Evolutionary conservation across 2,113 vertebrate species (phyloP).

Genomic region (Tringa solitaria): DNA sequence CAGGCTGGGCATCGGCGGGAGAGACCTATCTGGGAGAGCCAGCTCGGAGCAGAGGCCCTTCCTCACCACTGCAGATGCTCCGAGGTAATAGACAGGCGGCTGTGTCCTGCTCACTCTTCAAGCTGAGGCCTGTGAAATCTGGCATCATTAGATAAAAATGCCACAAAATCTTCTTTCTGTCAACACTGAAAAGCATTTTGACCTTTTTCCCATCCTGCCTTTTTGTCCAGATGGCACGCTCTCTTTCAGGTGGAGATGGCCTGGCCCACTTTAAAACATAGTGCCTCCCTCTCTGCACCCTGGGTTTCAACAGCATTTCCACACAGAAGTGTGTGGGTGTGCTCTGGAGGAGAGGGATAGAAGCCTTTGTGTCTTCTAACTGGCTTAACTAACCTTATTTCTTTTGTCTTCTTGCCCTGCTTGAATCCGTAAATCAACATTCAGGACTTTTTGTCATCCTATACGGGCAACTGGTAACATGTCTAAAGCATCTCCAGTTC

Average conservation of each 20-base stretch:
- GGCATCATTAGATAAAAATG: neutral
- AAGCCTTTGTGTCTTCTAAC: neutral
- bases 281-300: neutral
- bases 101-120: neutral
- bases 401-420: neutral
- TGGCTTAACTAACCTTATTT: conserved; percentile 21
- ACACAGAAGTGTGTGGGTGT: neutral
- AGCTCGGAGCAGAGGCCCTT: conserved; percentile 21
- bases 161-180: conserved; percentile 1
- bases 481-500: neutral
- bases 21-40: conserved; percentile 38
- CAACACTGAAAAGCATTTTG: neutral
- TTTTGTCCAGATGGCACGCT: neutral
- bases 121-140: neutral
- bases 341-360: neutral
- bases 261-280: neutral
- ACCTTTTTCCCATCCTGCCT: neutral
- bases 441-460: neutral
- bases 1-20: conserved; percentile 2
- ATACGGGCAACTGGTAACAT: neutral
- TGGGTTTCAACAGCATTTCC: neutral
- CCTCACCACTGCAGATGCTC: conserved; percentile 1
- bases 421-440: neutral
- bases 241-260: neutral
- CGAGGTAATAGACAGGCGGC: neutral